Evolutionary conservation across 2,888 invertebrate genomes (phyloP).

Genomic region (Polydesmus complanatus): DNA sequence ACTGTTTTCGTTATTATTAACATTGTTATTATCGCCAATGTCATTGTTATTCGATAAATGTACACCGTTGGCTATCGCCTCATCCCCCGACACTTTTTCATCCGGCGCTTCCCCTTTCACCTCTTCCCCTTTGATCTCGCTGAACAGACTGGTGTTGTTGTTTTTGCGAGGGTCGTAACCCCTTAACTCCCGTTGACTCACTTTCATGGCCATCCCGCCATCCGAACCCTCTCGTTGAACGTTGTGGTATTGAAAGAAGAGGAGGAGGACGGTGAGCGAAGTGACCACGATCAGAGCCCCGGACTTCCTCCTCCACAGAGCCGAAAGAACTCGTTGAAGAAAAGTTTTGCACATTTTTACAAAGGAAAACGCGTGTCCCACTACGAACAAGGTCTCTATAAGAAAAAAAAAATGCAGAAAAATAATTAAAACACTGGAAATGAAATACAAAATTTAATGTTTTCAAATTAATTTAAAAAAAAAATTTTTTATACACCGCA

Average conservation of each 20-base stretch:
- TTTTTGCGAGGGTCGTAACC: not conserved
- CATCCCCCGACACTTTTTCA: not conserved
- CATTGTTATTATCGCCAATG: not conserved
- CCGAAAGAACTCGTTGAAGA: slow-evolving; percentile 13
- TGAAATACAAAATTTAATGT: too few species aligned
- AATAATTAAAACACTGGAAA: too few species aligned
- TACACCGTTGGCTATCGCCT: not conserved
- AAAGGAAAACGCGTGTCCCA: too few species aligned
- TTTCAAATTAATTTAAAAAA: too few species aligned
- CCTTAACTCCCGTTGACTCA: not conserved
- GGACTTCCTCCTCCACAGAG: slow-evolving; percentile 16
- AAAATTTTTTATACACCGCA: too few species aligned
- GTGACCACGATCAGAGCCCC: slow-evolving; percentile 7
- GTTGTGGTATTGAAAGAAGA: slow-evolving; percentile 17
- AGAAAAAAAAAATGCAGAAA: too few species aligned
- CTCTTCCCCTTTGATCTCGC: not conserved
- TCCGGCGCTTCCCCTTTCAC: not conserved
- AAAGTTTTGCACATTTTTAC: slow-evolving; percentile 9
- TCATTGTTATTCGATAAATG: not conserved
- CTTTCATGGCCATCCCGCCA: not conserved
- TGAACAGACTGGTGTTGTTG: not conserved
- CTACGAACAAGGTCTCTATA: too few species aligned
- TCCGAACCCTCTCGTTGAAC: slow-evolving; percentile 10
- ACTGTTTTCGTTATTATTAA: not conserved
- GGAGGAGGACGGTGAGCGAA: slow-evolving; percentile 11